These are phyloP conservation scores for Bombyx mandarina DNA, from an alignment of 1,140 invertebrate species.

Conservation along the genomic window DNA sequence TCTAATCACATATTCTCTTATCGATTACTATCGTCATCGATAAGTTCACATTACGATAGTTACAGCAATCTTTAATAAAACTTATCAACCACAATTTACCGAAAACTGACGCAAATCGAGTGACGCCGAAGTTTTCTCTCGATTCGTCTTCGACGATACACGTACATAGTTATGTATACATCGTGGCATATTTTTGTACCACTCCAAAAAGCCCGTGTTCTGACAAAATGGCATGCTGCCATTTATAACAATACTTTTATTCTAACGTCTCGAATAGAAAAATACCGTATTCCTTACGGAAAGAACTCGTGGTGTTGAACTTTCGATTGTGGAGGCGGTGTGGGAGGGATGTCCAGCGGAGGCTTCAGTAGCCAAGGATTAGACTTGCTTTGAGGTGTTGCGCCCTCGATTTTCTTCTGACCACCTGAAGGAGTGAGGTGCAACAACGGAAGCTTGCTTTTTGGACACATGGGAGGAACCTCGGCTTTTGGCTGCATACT, in stretches of 20 bases:
- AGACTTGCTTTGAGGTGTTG: slow-evolving; percentile 18
- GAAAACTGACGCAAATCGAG: slow-evolving; percentile 18
- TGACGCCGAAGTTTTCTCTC: slow-evolving; percentile 16
- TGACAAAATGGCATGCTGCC: slow-evolving; percentile 54
- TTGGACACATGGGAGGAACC: slow-evolving; percentile 38
- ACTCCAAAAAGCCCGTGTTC: slow-evolving; percentile 42
- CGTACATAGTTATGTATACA: slow-evolving; percentile 32
- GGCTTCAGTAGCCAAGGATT: slow-evolving; percentile 51
- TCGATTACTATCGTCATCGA: too few species aligned
- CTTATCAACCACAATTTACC: slow-evolving; percentile 7
- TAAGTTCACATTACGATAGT: too few species aligned
- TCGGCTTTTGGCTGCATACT: slow-evolving; percentile 57
- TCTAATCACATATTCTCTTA: too few species aligned
- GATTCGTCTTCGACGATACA: slow-evolving; percentile 25
- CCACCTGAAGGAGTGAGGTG: slow-evolving; percentile 45
- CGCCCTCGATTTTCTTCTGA: slow-evolving; percentile 34
- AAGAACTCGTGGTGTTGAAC: slow-evolving; percentile 43
- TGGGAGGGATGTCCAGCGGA: slow-evolving; percentile 52
- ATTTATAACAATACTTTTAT: slow-evolving; percentile 41
- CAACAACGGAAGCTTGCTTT: slow-evolving; percentile 35
- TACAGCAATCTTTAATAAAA: slow-evolving; percentile 5
- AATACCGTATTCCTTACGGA: slow-evolving; percentile 54
- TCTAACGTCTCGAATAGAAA: slow-evolving; percentile 15
- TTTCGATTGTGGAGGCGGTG: slow-evolving; percentile 47
- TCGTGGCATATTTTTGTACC: slow-evolving; percentile 48